These are phyloP conservation scores for Orthonyx spaldingii DNA, from an alignment of 2,113 vertebrate genomes.

Conservation along the genomic window DNA sequence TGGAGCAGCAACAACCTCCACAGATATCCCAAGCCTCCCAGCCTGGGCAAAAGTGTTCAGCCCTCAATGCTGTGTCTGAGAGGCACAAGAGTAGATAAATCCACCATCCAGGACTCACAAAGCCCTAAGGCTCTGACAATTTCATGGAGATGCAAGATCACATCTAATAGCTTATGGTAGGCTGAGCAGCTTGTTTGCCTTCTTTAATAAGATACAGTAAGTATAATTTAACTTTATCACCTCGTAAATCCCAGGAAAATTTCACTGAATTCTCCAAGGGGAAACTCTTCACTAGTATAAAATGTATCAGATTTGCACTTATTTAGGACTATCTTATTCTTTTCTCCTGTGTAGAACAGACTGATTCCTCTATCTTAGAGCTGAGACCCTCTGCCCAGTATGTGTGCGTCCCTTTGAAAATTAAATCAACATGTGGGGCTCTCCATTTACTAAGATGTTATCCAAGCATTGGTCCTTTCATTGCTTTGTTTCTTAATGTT, in stretches of 20 bases:
- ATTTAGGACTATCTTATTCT: neutral
- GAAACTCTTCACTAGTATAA: neutral
- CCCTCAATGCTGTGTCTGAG: neutral
- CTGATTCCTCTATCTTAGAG: neutral
- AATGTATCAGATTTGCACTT: neutral
- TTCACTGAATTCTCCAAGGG: neutral
- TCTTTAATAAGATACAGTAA: neutral
- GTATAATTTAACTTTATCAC: neutral
- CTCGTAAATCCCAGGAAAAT: neutral
- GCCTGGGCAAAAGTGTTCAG: neutral
- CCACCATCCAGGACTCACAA: rapidly evolving
- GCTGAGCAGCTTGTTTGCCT: neutral
- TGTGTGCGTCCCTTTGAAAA: neutral
- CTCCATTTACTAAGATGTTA: neutral
- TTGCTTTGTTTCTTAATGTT: neutral
- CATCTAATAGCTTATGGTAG: neutral
- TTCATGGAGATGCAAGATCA: neutral
- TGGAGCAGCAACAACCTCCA: neutral
- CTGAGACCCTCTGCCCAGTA: neutral
- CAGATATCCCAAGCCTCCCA: neutral
- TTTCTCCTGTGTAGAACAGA: neutral
- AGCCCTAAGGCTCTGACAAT: neutral
- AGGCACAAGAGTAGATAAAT: neutral
- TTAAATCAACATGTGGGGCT: neutral
- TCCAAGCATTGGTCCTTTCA: neutral